phyloP scores from a whole-genome alignment of 2,888 invertebrate species.

The Drosophila merina region DNA sequence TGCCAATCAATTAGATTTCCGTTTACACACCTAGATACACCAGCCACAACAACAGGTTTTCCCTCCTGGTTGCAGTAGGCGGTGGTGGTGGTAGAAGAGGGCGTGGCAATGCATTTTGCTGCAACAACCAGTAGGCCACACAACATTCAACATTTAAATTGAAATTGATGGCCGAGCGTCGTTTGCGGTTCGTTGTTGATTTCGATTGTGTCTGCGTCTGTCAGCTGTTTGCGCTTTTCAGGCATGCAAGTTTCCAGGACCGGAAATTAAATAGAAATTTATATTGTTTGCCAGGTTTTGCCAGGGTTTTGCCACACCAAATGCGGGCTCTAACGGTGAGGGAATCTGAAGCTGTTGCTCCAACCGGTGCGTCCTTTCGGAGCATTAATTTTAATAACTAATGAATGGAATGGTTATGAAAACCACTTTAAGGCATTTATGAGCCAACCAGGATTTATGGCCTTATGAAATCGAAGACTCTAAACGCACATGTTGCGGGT shows the following conservation, averaged over 20 bases:
- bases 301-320: neutral
- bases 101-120: conserved; percentile 8
- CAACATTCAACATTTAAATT: conserved; percentile 65
- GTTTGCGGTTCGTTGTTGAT: conserved; percentile 38
- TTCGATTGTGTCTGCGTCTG: conserved; percentile 27
- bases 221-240: conserved; percentile 29
- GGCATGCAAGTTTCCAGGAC: conserved; percentile 17
- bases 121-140: conserved; percentile 58
- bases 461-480: conserved; percentile 17
- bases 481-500: conserved; percentile 26
- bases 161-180: conserved; percentile 68
- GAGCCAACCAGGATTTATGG: conserved; percentile 32
- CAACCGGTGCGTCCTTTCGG: neutral
- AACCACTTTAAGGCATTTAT: conserved; percentile 51
- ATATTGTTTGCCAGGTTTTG: conserved; percentile 41
- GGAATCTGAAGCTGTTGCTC: too few relatives aligned
- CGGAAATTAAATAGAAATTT: conserved; percentile 62
- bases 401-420: conserved; percentile 53
- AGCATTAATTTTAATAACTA: conserved; percentile 51
- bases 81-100: conserved; percentile 1
- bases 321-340: too few relatives aligned
- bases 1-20: conserved; percentile 71
- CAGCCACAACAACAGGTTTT: conserved; percentile 54
- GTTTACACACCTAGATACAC: conserved; percentile 36
- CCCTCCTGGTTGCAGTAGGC: neutral